Conservation (phyloP, 2,113 vertebrate species). For the Theristicus caerulescens region DNA sequence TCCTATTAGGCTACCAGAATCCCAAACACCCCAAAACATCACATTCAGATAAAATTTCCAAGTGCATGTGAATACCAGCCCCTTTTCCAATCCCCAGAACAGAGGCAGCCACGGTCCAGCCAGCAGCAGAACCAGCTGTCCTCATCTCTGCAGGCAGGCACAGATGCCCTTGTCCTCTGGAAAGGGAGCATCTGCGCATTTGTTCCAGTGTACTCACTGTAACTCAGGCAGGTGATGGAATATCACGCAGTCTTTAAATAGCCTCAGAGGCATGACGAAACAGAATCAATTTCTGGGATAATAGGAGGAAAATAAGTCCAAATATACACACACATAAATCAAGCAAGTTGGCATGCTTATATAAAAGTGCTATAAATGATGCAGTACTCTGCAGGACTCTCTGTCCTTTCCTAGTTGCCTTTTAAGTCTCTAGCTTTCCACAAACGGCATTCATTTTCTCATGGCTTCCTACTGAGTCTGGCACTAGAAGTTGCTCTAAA, state of each 20-base stretch:
- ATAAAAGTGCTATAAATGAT: background rate
- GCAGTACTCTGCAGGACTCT: background rate
- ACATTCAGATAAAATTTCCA: background rate
- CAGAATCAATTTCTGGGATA: background rate
- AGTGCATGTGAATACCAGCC: background rate
- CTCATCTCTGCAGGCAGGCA: background rate
- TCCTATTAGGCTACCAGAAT: background rate
- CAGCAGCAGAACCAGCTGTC: background rate
- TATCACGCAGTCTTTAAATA: background rate
- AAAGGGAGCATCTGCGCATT: background rate
- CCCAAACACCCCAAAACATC: background rate
- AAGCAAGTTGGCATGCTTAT: background rate
- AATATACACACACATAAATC: conserved; percentile 27
- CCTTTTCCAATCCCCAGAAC: background rate
- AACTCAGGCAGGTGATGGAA: background rate
- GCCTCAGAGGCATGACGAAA: background rate
- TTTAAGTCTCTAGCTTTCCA: background rate
- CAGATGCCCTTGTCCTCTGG: background rate
- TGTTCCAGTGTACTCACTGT: background rate
- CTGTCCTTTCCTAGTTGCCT: background rate
- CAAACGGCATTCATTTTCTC: background rate
- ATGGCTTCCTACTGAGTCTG: background rate
- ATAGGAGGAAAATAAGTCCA: conserved; percentile 12
- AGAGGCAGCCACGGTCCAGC: background rate
- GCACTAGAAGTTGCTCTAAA: background rate